Base-by-base conservation (phyloP, 2,797 vertebrate species). In the Tolypeutes matacus region DNA sequence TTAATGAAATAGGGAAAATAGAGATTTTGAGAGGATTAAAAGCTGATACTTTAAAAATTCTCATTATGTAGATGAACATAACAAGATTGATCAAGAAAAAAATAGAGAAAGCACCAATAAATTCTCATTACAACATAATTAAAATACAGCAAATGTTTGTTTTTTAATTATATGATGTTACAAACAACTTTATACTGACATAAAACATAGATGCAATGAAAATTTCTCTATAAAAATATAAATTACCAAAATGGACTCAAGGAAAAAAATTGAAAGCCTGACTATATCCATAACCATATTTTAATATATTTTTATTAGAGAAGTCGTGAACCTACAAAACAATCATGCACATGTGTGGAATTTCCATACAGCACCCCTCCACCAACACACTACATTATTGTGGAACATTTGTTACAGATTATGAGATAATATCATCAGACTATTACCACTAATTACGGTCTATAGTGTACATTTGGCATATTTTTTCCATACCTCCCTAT, bases 51-150 rank as follows among this genome's bases (percentile, higher is more conserved):
- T 69, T 91, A 65, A 95, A 91, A 93, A 65, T 64, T 85, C 60
- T 88, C 87, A 93, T 95, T 91, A 95, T 23, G 7, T 36, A 93
- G 60, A 80, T 80, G 89, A 94, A 92, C 69, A 81, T 80, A 84
- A 53, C 2, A 83, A 77, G 78, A 83, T 29, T 84, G 51, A 95
- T 67, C 60, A 82, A 18, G 7, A 34, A 86, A 89, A 81, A 81
- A 92, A 86, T 23, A 86, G 62, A 83, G 34, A 95, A 64, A 20
- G 17, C 13, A 92, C 53, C 95, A 95, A 93, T 87, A 92, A 92
- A 95, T 88, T 92, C 86, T 93, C 67, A 89, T 75, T 93, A 81
- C 31, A 78, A 75, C 36, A 92, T 58, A 95, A 96, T 97, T 94
- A 91, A 95, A 97, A 93, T 65, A 93, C 12, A 95, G 58, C 20